Evolutionary conservation across 2,113 vertebrate species (phyloP).

Genomic region (Gymnogyps californianus): DNA sequence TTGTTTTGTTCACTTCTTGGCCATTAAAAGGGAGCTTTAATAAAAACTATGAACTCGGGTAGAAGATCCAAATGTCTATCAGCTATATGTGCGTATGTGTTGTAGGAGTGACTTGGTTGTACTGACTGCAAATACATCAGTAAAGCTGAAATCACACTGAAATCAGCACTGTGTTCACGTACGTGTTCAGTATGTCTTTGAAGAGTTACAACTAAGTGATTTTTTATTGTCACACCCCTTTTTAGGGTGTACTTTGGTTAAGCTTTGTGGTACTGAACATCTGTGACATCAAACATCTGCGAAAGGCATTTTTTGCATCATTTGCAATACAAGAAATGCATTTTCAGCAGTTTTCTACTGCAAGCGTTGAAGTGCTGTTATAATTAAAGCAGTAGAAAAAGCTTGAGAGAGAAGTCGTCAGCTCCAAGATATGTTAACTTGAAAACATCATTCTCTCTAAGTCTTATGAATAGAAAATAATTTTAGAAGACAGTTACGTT

Average conservation of each 20-base stretch:
- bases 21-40: neutral
- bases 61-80: neutral
- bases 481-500: neutral
- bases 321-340: neutral
- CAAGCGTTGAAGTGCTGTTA: neutral
- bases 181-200: accelerated
- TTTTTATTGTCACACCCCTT: neutral
- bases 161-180: neutral
- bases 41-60: accelerated
- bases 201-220: neutral
- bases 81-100: neutral
- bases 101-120: neutral
- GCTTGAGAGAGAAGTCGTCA: neutral
- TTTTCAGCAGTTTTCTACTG: conserved; percentile 27
- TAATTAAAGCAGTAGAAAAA: conserved; percentile 36
- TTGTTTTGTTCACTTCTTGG: neutral
- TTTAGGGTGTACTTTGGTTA: neutral
- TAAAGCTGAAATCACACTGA: neutral
- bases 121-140: neutral
- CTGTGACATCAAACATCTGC: conserved; percentile 28
- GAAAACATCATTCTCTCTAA: neutral
- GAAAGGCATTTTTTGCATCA: neutral
- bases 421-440: neutral
- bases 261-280: neutral
- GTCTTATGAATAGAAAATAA: conserved; percentile 26